Percentiles rank a stretch among this genome's conserved stretches.
Conservation (phyloP, 2,113 vertebrate species). For the Harpagus bidentatus region DNA sequence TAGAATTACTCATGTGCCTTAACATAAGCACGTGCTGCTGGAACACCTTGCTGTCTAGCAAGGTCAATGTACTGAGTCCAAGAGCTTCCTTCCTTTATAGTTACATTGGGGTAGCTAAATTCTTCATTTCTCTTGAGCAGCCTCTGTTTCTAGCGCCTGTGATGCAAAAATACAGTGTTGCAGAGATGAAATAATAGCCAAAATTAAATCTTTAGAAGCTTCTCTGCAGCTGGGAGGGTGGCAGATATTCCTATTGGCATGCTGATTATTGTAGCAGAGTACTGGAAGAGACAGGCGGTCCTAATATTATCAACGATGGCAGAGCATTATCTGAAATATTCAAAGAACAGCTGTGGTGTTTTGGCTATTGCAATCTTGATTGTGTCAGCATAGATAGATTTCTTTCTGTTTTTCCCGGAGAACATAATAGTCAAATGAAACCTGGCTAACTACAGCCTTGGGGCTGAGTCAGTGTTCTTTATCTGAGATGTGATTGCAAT, state of each 20-base stretch:
- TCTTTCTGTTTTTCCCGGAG: constrained; percentile 4
- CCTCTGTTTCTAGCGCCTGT: neutral
- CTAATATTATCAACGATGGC: neutral
- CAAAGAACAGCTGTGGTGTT: constrained; percentile 5
- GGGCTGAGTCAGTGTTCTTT: neutral
- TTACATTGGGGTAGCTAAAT: neutral
- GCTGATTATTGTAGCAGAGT: neutral
- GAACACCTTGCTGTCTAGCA: neutral
- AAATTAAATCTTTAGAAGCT: neutral
- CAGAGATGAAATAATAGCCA: neutral
- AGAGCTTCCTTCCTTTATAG: neutral
- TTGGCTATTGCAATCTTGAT: constrained; percentile 36
- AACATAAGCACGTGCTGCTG: accelerated
- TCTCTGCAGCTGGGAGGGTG: neutral
- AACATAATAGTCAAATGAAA: constrained; percentile 25
- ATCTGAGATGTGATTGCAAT: constrained; percentile 29
- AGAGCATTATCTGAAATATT: constrained; percentile 28
- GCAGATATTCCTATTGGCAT: neutral
- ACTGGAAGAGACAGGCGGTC: neutral
- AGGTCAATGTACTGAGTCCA: neutral
- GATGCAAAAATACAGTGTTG: neutral
- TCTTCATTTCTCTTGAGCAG: neutral
- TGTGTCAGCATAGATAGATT: constrained; percentile 24
- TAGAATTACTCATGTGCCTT: neutral
- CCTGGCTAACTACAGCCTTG: constrained; percentile 16